Evolutionary conservation across 2,797 vertebrate genomes (phyloP).

Genomic region (Liasis olivaceus): DNA sequence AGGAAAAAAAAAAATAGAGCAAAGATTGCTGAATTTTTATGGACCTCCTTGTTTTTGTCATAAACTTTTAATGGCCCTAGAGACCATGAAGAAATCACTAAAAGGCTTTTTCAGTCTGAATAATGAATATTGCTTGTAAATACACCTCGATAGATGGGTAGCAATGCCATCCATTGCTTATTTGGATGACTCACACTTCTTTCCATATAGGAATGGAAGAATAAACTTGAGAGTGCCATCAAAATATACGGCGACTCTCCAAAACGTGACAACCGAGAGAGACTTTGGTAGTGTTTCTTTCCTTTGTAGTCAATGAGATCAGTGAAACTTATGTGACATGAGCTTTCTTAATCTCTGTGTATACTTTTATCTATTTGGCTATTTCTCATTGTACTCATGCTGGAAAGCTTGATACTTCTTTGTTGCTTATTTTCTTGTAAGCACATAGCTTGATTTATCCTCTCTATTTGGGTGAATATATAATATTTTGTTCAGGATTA

Average conservation of each 20-base stretch:
- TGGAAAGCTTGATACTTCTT: conserved; percentile 21
- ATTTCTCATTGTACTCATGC: background rate
- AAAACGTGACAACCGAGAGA: background rate
- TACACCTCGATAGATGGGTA: background rate
- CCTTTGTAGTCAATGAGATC: background rate
- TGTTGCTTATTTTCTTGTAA: conserved; percentile 40
- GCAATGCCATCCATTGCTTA: background rate
- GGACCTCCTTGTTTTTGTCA: no score
- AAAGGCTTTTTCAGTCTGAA: background rate
- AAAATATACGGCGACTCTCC: background rate
- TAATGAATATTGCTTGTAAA: background rate
- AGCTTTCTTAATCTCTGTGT: background rate
- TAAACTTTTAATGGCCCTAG: background rate
- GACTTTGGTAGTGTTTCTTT: background rate
- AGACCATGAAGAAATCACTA: background rate
- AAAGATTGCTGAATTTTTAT: background rate
- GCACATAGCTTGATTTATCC: conserved; percentile 54
- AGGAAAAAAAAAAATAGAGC: background rate
- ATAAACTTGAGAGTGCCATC: background rate
- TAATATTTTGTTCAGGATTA: conserved; percentile 68
- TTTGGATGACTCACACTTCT: background rate
- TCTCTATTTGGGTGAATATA: conserved; percentile 69
- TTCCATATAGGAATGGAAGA: background rate
- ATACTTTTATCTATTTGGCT: background rate
- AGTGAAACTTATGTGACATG: background rate